These are phyloP conservation scores for Antennarius striatus DNA, from an alignment of 2,113 vertebrate species.

Conservation along the genomic window DNA sequence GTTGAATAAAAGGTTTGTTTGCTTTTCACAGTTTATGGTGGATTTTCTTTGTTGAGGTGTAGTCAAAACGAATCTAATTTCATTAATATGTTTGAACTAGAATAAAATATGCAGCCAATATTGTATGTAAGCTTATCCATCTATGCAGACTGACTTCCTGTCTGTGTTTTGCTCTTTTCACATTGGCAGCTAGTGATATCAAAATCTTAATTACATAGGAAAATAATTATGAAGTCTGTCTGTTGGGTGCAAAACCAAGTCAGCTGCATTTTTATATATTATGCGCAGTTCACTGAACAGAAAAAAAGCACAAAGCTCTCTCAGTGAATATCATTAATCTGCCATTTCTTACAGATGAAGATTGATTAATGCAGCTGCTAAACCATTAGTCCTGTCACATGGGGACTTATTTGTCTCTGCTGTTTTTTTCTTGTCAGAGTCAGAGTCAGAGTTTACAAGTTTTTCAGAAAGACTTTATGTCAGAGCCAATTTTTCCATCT, in stretches of 20 bases:
- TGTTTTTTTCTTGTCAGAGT: conserved; percentile 10
- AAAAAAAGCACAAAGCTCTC: conserved; percentile 6
- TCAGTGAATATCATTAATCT: conserved; percentile 39
- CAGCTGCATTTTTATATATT: conserved; percentile 36
- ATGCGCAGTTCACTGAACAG: conserved; percentile 25
- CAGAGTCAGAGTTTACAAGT: too few species aligned
- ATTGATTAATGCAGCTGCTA: conserved; percentile 62
- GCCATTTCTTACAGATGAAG: conserved; percentile 45
- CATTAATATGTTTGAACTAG: too few species aligned
- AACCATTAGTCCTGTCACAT: conserved; percentile 50
- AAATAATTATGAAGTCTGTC: background rate
- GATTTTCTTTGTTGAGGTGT: too few species aligned
- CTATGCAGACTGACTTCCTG: background rate
- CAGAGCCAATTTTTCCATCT: too few species aligned
- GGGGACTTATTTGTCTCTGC: conserved; percentile 42
- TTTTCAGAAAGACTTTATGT: too few species aligned
- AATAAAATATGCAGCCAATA: background rate
- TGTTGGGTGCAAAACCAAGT: conserved; percentile 26
- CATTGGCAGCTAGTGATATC: too few species aligned
- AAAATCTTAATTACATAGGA: too few species aligned
- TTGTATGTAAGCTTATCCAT: background rate
- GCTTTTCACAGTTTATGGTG: background rate
- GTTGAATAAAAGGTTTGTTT: conserved; percentile 1
- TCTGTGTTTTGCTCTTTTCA: too few species aligned
- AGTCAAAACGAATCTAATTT: too few species aligned